Evolutionary conservation across 2,888 invertebrate species (phyloP).

Genomic region (Rotaria socialis): DNA sequence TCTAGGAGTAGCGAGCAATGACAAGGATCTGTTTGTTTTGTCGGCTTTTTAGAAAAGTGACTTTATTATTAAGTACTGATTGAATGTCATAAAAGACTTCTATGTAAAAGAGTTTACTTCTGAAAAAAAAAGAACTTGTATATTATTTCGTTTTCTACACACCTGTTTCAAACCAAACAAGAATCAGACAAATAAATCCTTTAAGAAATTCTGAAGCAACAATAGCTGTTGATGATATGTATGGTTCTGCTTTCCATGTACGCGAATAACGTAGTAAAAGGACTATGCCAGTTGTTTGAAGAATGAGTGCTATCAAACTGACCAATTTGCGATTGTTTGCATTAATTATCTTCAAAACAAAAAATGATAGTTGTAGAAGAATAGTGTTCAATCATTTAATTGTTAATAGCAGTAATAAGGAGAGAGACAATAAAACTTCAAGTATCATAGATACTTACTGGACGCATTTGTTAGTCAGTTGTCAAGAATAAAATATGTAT

Average conservation of each 20-base stretch:
- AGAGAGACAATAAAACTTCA: no score
- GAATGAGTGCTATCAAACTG: conserved; percentile 58
- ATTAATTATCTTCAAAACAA: not conserved
- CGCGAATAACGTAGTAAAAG: conserved; percentile 58
- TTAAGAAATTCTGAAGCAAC: conserved; percentile 57
- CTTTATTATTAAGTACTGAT: no score
- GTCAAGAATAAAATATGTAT: no score
- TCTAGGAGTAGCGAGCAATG: no score
- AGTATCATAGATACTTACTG: no score
- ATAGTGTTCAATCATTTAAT: no score
- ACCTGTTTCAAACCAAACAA: conserved; percentile 52
- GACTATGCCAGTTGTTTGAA: conserved; percentile 60
- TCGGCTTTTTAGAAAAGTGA: no score
- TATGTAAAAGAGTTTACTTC: not conserved
- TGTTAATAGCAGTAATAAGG: no score
- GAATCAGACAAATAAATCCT: conserved; percentile 53
- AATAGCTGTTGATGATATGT: conserved; percentile 52
- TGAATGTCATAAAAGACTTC: no score
- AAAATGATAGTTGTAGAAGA: no score
- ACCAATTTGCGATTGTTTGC: not conserved
- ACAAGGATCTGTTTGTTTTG: no score
- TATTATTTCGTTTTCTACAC: not conserved
- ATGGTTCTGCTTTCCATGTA: conserved; percentile 49
- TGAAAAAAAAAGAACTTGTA: not conserved
- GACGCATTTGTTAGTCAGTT: no score